phyloP scores from a whole-genome alignment of 92 coral and sea anemone genomes.

The Porites rus region DNA sequence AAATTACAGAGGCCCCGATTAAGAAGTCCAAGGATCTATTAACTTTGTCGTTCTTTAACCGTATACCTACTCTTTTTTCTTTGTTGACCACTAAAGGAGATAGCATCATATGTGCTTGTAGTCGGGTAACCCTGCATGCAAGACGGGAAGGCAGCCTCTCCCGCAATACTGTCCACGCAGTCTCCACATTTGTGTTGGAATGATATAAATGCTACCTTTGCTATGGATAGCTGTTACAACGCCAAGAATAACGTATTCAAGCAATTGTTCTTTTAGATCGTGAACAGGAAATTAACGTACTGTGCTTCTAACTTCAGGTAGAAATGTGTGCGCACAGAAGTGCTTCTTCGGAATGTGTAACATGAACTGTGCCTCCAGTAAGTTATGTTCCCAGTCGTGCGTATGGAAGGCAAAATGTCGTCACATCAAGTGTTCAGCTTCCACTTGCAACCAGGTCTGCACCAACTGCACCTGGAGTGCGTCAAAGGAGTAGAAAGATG shows the following conservation, averaged over 20 bases:
- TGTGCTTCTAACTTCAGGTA: constrained; percentile 14
- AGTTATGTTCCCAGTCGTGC: constrained; percentile 70
- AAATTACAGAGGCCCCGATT: no score
- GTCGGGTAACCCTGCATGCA: no score
- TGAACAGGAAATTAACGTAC: background rate
- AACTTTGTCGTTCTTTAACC: no score
- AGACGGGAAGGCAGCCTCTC: no score
- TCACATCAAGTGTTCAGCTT: constrained; percentile 65
- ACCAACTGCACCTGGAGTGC: constrained; percentile 90
- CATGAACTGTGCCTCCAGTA: constrained; percentile 63
- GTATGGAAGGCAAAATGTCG: constrained; percentile 66
- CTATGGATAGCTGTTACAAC: no score
- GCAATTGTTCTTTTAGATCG: background rate
- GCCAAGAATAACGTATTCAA: background rate
- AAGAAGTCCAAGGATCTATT: no score
- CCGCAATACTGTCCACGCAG: no score
- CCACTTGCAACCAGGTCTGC: constrained; percentile 81
- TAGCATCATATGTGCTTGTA: no score
- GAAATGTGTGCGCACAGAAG: constrained; percentile 65
- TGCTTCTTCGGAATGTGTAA: constrained; percentile 71
- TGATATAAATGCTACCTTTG: no score
- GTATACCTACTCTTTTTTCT: no score
- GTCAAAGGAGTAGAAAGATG: constrained; percentile 79
- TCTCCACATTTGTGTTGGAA: no score
- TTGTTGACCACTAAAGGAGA: no score